phyloP scores from a whole-genome alignment of 2,113 vertebrate species.

The Clinocottus analis region DNA sequence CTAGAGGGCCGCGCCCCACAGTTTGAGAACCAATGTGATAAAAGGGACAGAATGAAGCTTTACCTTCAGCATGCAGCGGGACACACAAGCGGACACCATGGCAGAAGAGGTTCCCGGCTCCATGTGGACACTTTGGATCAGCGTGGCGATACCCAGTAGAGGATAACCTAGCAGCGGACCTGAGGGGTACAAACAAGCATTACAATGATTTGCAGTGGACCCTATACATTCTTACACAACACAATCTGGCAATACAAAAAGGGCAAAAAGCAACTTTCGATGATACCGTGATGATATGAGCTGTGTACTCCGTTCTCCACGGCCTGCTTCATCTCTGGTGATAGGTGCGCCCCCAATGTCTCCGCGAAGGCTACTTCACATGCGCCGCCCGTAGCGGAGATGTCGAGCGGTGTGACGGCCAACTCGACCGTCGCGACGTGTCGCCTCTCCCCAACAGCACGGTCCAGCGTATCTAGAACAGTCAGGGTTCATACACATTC shows the following conservation, averaged over 20 bases:
- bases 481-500: too few species aligned
- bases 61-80: slow-evolving; percentile 94
- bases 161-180: slow-evolving; percentile 94
- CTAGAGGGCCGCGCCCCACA: too few species aligned
- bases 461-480: slow-evolving; percentile 86
- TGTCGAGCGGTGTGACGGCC: slow-evolving; percentile 77
- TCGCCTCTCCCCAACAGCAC: slow-evolving; percentile 88
- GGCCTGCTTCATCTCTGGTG: slow-evolving; percentile 81
- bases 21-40: too few species aligned
- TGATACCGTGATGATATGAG: slow-evolving; percentile 89
- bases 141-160: slow-evolving; percentile 86
- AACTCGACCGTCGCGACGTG: slow-evolving; percentile 87
- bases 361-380: slow-evolving; percentile 78
- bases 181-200: slow-evolving; percentile 52
- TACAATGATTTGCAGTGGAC: too few species aligned
- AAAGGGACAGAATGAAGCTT: too few species aligned
- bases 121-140: slow-evolving; percentile 81
- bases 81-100: slow-evolving; percentile 94
- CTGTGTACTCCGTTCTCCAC: slow-evolving; percentile 89
- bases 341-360: slow-evolving; percentile 65
- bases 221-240: background rate
- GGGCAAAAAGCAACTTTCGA: background rate
- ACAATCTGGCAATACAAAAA: background rate
- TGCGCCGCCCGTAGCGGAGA: slow-evolving; percentile 20
- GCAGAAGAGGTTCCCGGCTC: slow-evolving; percentile 89